Evolutionary conservation across 2,797 vertebrate species (phyloP), one percentile per base, ranked within the genome.

Genomic region (Phoeniculus purpureus): DNA sequence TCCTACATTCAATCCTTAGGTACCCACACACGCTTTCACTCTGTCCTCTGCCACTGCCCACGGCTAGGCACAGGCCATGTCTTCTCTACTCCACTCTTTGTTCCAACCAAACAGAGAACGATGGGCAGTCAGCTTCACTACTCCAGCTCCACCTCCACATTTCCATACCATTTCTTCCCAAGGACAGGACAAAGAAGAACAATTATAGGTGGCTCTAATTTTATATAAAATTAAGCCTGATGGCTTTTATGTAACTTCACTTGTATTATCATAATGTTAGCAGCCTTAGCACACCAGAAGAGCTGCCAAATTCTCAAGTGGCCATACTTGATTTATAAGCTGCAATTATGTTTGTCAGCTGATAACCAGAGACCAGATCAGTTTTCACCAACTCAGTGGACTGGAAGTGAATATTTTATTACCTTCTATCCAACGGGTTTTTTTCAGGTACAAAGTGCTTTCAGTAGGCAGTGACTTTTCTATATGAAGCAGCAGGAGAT

Each of bases 271-370:
- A 66, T 71, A 78, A 71, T 15, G 29, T 54, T 66, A 85, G 70
- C 73, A 79, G 50, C 50, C 89, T 71, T 48, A 87, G 71, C 66
- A 92, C 93, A 60, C 40, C 8, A 20, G 66, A 80, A 61, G 29
- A 84, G 29, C 62, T 85, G 80, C 65, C 85, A 95, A 92, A 92
- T 61, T 92, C 72, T 94, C 83, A 52, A 91, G 87, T 74, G 83
- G 67, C 43, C 45, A 50, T 54, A 3, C 54, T 70, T 91, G 83
- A 93, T 91, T 95, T 82, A 82, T 59, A 80, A 84, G 65, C 55
- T 85, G 61, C 84, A 94, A 88, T 95, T 93, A 93, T 59, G 66
- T 90, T 88, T 91, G 81, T 86, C 91, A 89, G 84, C 72, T 93
- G 90, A 92, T 85, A 95, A 96, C 65, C 88, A 85, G 65, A 89